phyloP scores from a whole-genome alignment of 1,140 invertebrate genomes.

The Aphelinus atriplicis region DNA sequence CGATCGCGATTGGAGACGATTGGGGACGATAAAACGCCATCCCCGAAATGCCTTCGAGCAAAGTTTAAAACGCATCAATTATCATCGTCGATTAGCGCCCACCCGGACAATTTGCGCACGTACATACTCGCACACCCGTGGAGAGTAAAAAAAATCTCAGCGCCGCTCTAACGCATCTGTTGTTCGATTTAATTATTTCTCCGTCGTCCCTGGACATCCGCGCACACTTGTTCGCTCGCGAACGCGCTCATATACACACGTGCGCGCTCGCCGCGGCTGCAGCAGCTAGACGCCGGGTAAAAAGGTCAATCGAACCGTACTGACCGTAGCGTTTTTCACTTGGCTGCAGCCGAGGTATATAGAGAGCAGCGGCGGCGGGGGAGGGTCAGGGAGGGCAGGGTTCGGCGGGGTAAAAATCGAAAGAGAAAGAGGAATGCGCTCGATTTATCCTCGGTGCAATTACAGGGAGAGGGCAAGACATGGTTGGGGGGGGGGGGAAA shows the following conservation, averaged over 20 bases:
- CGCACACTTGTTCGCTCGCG: not conserved
- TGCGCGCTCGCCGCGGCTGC: not conserved
- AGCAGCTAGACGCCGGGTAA: no score
- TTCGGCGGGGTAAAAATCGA: not conserved
- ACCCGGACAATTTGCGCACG: not conserved
- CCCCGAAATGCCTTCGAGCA: no score
- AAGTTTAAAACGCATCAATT: no score
- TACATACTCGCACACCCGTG: not conserved
- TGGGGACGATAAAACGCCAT: no score
- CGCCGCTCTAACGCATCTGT: not conserved
- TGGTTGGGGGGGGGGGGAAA: not conserved
- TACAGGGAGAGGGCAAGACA: not conserved
- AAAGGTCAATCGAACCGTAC: conserved; percentile 1
- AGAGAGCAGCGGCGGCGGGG: not conserved
- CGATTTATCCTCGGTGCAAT: conserved; percentile 30
- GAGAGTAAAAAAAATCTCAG: not conserved
- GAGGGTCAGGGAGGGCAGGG: not conserved
- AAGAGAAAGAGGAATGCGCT: not conserved
- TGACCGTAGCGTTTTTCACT: not conserved
- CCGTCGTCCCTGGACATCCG: not conserved
- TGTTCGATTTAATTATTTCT: not conserved
- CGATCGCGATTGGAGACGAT: no score
- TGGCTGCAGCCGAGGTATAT: not conserved
- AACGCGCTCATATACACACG: no score
- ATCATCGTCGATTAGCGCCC: no score